Evolutionary conservation across 2,888 invertebrate species (phyloP), one percentile per base, ranked within the genome.

Genomic region (Amblyteles armatorius): DNA sequence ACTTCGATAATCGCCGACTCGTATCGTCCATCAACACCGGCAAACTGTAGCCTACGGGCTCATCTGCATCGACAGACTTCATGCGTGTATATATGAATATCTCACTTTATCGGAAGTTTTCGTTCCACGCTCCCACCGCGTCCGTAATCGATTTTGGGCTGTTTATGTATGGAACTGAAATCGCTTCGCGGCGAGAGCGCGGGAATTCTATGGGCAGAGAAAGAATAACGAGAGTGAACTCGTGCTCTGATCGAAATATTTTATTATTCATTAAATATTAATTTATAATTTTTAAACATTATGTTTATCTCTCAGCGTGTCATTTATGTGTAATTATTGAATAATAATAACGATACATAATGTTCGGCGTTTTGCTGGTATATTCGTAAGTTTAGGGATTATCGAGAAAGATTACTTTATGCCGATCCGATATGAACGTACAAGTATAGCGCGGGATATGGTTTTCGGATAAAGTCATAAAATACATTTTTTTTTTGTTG

Each of bases 81-180:
- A 13, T 44, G 9, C 36, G 6, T 33, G 6, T 40, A 40, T 44
- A 44, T 13, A 13, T 44, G 3, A 44, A 13, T 44, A 44, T 65
- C 16, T 33, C n/a, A 3, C 19, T 36, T 19, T 67, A 16, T 67
- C 36, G 13, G 6, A 11, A 13, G 19, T 13, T 13, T 26, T 68
- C 26, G 3, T 44, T 44, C 13, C 40, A 22, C 26, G 22, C 22
- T n/a, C 2, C 13, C 50, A 7, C 16, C 26, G 16, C 11, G 13
- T 16, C 7, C 0, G 50, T 16, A 29, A 69, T 69, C 48, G 48
- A 69, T 44, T 48, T 50, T 69, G 26, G 29, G n/a, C 36, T 6
- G n/a, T 48, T 69, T 48, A 48, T 13, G 48, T 48, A 50, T 69
- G 50, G 50, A 69, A 44, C 3, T 9, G 50, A 69, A 48, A 69